These are phyloP conservation scores for Calliphora vicina DNA, from an alignment of 1,140 invertebrate genomes.

Conservation along the genomic window DNA sequence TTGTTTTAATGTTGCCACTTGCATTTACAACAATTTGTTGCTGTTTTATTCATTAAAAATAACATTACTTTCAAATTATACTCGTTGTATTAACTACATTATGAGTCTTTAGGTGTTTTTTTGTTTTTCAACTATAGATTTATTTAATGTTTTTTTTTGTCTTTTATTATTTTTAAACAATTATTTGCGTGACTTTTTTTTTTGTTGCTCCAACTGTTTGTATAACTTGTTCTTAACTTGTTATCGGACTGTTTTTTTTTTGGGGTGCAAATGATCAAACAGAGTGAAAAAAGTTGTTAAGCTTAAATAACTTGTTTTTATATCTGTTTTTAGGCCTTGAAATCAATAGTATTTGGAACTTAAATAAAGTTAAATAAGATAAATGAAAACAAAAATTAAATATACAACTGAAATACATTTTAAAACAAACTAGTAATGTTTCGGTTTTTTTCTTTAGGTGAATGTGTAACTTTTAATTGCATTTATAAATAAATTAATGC, in stretches of 20 bases:
- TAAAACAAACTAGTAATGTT: no score
- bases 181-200: not conserved
- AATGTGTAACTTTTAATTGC: not conserved
- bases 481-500: no score
- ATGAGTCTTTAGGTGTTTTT: not conserved
- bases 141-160: no score
- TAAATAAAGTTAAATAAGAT: not conserved
- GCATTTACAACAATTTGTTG: not conserved
- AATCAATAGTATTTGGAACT: conserved; percentile 6
- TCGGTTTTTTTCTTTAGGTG: not conserved
- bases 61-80: conserved; percentile 13
- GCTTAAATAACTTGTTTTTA: not conserved
- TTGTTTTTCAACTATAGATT: no score
- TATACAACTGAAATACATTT: not conserved
- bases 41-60: not conserved
- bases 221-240: conserved; percentile 9
- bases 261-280: not conserved
- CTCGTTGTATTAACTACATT: no score
- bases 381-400: not conserved
- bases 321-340: conserved; percentile 4
- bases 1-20: not conserved
- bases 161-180: not conserved
- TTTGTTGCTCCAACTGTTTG: not conserved
- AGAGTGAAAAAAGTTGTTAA: not conserved
- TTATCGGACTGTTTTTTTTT: not conserved